Base-by-base conservation (phyloP, 2,797 vertebrate species). In the Neostethus bicornis region DNA sequence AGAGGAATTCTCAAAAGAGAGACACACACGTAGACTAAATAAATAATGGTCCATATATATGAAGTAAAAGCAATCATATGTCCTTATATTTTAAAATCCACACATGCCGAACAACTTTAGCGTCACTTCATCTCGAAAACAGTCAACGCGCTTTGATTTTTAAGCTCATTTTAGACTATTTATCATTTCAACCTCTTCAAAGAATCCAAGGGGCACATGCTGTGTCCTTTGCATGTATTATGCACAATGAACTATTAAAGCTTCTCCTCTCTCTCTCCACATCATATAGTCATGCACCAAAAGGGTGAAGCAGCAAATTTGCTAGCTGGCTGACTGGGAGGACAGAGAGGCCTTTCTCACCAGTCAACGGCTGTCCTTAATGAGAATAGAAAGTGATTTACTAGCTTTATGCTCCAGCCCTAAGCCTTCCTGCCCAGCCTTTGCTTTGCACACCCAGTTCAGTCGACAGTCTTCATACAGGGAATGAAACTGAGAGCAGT, bases 381-480 rank as follows among this genome's bases (percentile, higher is more conserved):
- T 86, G 85, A 90, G 87, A 89, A 87, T 79, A 81, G 86, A 88
- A 84, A 83, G 86, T 87, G 89, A 92, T 92, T 92, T 90, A 89
- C 79, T 81, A 69, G 83, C 84, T 51, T 86, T 83, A 84, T 84
- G 84, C 84, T 83, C 79, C 83, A 69, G 84, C 72, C 80, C 76
- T 75, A 71, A 59, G 75, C 61, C 70, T 29, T 73, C 76, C 75
- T 26, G 66, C 73, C 66, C 29, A n/a, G 80, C 74, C 73, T 70
- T 68, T 47, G 72, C 77, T 69, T 59, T 37, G 47, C 43, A 43
- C 71, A 70, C 79, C 72, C 79, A 80, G 71, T 80, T 78, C 53
- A 55, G 61, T 61, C 68, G 12, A 67, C 70, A 32, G 61, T 79
- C 62, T 50, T 54, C 60, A 45, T 44, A 67, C 66, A 53, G 61